Percentiles rank a stretch among this genome's conserved stretches.
These are phyloP conservation scores for Marronus borbonicus DNA, from an alignment of 2,888 invertebrate genomes.

Conservation along the genomic window DNA sequence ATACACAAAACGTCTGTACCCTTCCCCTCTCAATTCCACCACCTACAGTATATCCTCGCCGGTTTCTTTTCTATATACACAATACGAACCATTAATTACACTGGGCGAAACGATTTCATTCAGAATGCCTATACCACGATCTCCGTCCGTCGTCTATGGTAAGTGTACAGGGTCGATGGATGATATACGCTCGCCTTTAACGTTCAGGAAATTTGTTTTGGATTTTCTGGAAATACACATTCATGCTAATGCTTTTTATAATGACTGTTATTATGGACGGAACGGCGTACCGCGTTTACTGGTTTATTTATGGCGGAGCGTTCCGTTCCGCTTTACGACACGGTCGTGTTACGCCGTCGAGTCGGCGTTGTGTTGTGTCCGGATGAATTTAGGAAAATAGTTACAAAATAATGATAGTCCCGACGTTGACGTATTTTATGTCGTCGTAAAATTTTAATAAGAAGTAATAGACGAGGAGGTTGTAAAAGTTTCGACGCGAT, in stretches of 20 bases:
- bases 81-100: conserved; percentile 16
- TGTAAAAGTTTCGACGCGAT: conserved; percentile 2
- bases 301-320: not conserved
- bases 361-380: not conserved
- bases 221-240: conserved; percentile 15
- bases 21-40: not conserved
- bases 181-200: conserved; percentile 8
- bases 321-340: not conserved
- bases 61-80: too few relatives aligned
- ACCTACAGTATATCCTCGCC: too few relatives aligned
- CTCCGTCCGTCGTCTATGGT: too few relatives aligned
- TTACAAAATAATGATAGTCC: conserved; percentile 13
- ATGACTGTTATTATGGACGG: conserved; percentile 20
- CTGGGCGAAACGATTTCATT: not conserved
- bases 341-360: not conserved
- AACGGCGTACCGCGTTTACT: not conserved
- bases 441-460: conserved; percentile 14
- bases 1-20: not conserved
- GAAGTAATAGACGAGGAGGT: not conserved
- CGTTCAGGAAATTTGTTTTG: conserved; percentile 24
- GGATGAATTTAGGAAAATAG: conserved; percentile 9
- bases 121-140: too few relatives aligned
- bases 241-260: conserved; percentile 26
- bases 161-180: not conserved
- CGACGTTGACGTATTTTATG: conserved; percentile 11